phyloP scores from a whole-genome alignment of 2,888 invertebrate species.

The Brachynemurus nebulosus region DNA sequence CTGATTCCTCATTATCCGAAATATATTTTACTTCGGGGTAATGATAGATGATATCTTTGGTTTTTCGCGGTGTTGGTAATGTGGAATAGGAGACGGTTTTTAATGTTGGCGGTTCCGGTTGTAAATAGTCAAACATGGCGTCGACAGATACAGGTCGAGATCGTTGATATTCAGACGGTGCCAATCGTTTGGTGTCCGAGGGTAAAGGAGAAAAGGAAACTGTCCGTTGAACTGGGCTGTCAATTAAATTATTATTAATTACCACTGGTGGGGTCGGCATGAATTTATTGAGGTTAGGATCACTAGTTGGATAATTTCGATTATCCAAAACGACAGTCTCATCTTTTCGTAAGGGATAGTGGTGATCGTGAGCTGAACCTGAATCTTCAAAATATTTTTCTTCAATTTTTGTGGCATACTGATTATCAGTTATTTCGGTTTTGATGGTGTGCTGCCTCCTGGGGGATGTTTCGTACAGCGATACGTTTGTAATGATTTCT shows the following conservation, averaged over 20 bases:
- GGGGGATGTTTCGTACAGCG: neutral
- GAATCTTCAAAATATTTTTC: neutral
- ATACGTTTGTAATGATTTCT: neutral
- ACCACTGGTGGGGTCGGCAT: slow-evolving; percentile 4
- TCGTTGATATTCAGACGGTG: neutral
- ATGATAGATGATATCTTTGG: neutral
- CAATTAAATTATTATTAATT: neutral
- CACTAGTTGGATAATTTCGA: neutral
- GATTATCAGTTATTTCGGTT: neutral
- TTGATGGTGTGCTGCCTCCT: neutral
- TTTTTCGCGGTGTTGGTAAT: neutral
- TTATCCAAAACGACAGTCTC: no score
- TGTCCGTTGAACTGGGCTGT: slow-evolving; percentile 1
- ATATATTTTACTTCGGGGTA: neutral
- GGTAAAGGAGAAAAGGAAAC: slow-evolving; percentile 6
- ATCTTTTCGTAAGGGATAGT: no score
- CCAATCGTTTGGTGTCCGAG: neutral
- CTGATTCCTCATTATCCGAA: neutral
- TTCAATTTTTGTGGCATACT: neutral
- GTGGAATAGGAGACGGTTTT: neutral
- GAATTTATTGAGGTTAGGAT: no score
- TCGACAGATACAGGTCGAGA: neutral
- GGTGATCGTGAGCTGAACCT: no score
- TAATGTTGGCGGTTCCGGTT: neutral
- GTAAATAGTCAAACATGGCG: neutral